Base-by-base conservation (phyloP, 2,888 invertebrate genomes). In the Meta bourneti region DNA sequence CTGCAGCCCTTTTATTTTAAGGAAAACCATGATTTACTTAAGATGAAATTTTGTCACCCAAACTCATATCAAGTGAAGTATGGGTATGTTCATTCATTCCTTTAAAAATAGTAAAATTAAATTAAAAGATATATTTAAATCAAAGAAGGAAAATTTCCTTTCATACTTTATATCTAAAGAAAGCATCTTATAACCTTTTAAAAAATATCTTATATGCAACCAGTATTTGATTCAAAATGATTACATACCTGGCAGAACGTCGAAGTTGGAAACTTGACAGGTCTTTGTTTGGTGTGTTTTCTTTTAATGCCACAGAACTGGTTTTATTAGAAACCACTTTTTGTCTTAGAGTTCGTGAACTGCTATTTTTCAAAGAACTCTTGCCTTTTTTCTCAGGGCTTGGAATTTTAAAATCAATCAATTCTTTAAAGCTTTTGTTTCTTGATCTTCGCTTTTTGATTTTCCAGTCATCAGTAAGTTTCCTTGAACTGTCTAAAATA, bases 391-490 rank as follows among this genome's bases (percentile, higher is more conserved):
- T 74, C 8, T 83, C 83, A 19, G 78, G 19, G n/a, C 70, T 77
- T 19, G 34, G 19, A 34, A 90, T 16, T n/a, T 80, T 48, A 52
- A 81, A 86, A 52, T 90, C 90, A 75, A 90, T 90, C 13, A 71
- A 69, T 48, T 90, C 90, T 77, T 81, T 85, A 19, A 90, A 90
- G 70, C 75, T 87, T 16, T 51, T 52, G 54, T 78, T 78, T 70
- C 19, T 48, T 16, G 71, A 51, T 16, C 71, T 78, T 6, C 49
- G 34, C 78, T 91, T 91, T 61, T 87, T 91, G 9, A 91, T 48
- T 87, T 91, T 91, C 91, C 91, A 91, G 9, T 91, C 81, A 20
- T 87, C 82, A 7, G 91, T 91, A 9, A 91, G 78, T 51, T 91
- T 91, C 61, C 87, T 91, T 82, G 82, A 83, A 20, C 16, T 71